Evolutionary conservation across 1,140 invertebrate species (phyloP).

Genomic region (Tetragnatha versicolor): DNA sequence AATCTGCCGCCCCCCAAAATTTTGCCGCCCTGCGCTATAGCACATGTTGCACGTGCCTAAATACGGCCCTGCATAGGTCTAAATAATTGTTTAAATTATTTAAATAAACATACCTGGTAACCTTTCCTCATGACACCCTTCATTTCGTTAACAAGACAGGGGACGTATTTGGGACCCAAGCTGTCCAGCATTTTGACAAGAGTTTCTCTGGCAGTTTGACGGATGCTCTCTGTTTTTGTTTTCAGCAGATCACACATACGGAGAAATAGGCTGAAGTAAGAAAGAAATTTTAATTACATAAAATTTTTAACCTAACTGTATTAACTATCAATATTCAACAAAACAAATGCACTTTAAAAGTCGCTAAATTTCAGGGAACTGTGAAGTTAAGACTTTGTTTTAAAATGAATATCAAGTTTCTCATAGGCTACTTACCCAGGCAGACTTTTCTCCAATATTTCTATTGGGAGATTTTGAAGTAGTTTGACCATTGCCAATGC

Average conservation of each 20-base stretch:
- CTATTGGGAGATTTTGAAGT: slow-evolving; percentile 83
- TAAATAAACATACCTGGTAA: slow-evolving; percentile 81
- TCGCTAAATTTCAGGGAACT: too few species aligned
- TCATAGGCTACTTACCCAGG: slow-evolving; percentile 78
- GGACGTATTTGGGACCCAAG: slow-evolving; percentile 83
- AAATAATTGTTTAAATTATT: too few species aligned
- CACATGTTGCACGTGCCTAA: too few species aligned
- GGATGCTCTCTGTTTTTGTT: slow-evolving; percentile 85
- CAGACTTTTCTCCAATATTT: slow-evolving; percentile 77
- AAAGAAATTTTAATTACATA: neutral
- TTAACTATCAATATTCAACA: too few species aligned
- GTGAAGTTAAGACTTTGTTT: too few species aligned
- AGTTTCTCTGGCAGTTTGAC: slow-evolving; percentile 84
- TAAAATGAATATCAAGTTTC: too few species aligned
- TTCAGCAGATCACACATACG: slow-evolving; percentile 67
- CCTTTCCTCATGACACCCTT: slow-evolving; percentile 82
- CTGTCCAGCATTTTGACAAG: slow-evolving; percentile 86
- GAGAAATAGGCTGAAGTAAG: slow-evolving; percentile 53
- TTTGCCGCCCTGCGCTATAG: too few species aligned
- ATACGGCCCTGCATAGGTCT: too few species aligned
- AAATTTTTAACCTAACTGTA: neutral
- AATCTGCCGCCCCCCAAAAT: too few species aligned
- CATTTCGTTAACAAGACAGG: slow-evolving; percentile 81
- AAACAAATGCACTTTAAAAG: too few species aligned
- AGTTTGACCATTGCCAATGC: slow-evolving; percentile 91